A percentile compares a stretch with the other conserved stretches of the same genome.
These are phyloP conservation scores for Apotomis turbidana DNA, from an alignment of 2,888 invertebrate species.

Conservation along the genomic window DNA sequence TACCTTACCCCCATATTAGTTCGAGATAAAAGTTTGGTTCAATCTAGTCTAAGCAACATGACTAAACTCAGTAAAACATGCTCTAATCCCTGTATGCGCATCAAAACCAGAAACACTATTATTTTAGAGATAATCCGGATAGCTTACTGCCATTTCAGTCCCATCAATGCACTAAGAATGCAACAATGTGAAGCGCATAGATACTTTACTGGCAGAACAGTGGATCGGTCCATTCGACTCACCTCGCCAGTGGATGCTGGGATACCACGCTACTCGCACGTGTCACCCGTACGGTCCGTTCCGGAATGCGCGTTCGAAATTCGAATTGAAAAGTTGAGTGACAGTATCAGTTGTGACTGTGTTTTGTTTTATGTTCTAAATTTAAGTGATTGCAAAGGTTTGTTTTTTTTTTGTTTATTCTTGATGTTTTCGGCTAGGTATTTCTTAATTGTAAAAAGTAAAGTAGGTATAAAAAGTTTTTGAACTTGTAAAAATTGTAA, in stretches of 20 bases:
- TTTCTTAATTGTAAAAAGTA: background rate
- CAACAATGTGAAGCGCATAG: background rate
- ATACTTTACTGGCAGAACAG: background rate
- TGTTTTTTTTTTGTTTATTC: constrained; percentile 3
- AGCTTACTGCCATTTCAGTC: too few relatives aligned
- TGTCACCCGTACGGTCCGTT: background rate
- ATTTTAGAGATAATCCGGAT: background rate
- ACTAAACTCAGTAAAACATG: too few relatives aligned
- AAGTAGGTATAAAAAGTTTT: background rate
- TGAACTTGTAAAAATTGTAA: background rate
- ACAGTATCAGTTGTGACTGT: constrained; percentile 21
- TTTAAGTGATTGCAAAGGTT: constrained; percentile 18
- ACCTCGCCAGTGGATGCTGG: constrained; percentile 24
- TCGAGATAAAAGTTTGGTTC: too few relatives aligned
- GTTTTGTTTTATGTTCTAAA: constrained; percentile 17
- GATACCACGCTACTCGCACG: constrained; percentile 15
- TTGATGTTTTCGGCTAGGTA: background rate
- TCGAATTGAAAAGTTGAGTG: constrained; percentile 12
- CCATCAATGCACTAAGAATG: background rate
- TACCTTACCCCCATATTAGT: too few relatives aligned
- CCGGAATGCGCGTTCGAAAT: constrained; percentile 6
- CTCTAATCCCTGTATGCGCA: too few relatives aligned
- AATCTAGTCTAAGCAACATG: too few relatives aligned
- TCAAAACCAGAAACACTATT: background rate
- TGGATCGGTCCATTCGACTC: constrained; percentile 7